Base-by-base conservation (phyloP, 2,113 vertebrate genomes). In the Paramisgurnus dabryanus region DNA sequence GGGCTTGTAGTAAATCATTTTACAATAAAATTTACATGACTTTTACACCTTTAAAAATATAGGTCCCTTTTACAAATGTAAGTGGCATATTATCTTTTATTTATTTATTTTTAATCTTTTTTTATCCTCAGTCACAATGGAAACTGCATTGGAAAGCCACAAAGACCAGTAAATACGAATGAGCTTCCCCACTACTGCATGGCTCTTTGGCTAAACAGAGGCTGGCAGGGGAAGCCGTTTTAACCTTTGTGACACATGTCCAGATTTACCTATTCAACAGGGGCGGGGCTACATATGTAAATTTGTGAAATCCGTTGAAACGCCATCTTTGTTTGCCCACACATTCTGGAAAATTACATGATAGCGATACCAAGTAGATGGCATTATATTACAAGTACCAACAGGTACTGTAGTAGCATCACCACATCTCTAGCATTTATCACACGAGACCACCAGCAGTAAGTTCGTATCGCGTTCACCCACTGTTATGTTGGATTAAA, bases 381-480 rank as follows among this genome's bases (percentile, higher is more conserved):
- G 11, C n/a, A 0, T 11, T 60, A 43, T 22, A 22, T 22, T 22
- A 60, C 55, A 60, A 22, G 34, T 11, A 43, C 70, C 55, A 60
- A 7, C 4, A 7, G 45, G n/a, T 40, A 74, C 11, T 7, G n/a
- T 40, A 74, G n/a, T 7, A 45, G 12, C 40, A 60, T 61, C 17
- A 18, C 55, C 5, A 17, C 40, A 50, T 12, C 13, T 8, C n/a
- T 41, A 66, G 8, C 49, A 66, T 64, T 63, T 76, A 64, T 74
- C 50, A 49, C 60, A 41, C 4, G 5, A 76, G 43, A 76, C 63
- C 75, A 77, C 75, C 47, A 76, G 61, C 27, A 66, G 17, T 55
- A 55, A 18, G 75, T 77, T 67, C 47, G 55, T 55, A 66, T 77
- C 63, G 55, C 75, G 66, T 77, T 77, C 47, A 39, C 74, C 22